Percentiles rank a stretch among this genome's conserved stretches.
Conservation (phyloP, 1,140 invertebrate genomes). For the Sycophila sp. region DNA sequence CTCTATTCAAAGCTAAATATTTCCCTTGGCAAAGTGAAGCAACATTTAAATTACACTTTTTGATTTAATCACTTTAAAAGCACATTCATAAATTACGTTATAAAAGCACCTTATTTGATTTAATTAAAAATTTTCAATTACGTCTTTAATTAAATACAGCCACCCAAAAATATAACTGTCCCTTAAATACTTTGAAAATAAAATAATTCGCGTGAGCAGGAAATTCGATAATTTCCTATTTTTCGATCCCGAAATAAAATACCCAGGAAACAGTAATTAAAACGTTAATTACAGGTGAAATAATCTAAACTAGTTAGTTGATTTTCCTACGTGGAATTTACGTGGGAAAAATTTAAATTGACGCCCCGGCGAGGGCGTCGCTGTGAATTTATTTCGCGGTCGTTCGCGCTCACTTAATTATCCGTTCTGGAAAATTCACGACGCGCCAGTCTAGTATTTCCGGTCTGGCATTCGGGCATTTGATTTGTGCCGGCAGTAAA, state of each 20-base stretch:
- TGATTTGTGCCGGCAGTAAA: constrained; percentile 22
- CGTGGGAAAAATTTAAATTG: constrained; percentile 17
- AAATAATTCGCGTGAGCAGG: background rate
- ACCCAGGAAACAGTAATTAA: too few species aligned
- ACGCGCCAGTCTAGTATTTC: background rate
- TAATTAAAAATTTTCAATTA: too few species aligned
- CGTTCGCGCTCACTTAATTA: constrained; percentile 22
- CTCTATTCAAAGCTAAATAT: too few species aligned
- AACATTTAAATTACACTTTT: too few species aligned
- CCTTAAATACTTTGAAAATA: background rate
- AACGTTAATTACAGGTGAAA: constrained; percentile 12
- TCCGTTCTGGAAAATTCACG: constrained; percentile 23
- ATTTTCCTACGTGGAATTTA: background rate
- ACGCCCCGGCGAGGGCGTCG: background rate
- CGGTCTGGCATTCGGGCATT: background rate
- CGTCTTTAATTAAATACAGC: too few species aligned
- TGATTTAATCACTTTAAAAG: too few species aligned
- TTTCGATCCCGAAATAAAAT: too few species aligned
- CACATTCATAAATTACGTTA: too few species aligned
- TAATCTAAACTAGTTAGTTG: constrained; percentile 3
- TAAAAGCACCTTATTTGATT: too few species aligned
- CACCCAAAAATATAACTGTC: background rate
- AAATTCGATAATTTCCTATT: background rate
- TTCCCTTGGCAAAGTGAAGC: too few species aligned
- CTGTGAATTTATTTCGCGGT: constrained; percentile 18